These are phyloP conservation scores for Drosophila saltans DNA, from an alignment of 1,140 invertebrate genomes.

Conservation along the genomic window DNA sequence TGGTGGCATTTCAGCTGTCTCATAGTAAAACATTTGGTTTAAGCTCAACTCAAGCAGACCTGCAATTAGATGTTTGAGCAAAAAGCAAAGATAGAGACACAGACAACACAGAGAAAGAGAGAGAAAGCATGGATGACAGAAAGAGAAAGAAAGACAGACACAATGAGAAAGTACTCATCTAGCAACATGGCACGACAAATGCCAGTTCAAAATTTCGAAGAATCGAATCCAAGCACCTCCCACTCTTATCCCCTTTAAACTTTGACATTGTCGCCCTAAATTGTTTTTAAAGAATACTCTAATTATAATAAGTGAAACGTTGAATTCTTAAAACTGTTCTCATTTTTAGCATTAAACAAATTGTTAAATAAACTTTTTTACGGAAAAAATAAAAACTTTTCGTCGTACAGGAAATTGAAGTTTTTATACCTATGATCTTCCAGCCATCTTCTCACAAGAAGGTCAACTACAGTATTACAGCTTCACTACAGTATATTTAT, in stretches of 20 bases:
- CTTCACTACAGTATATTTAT: too few species aligned
- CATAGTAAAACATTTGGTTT: constrained; percentile 70
- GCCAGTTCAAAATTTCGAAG: neutral
- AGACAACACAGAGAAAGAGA: constrained; percentile 33
- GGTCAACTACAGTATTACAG: too few species aligned
- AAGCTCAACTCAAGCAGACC: constrained; percentile 74
- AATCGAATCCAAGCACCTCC: neutral
- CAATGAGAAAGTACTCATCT: constrained; percentile 2
- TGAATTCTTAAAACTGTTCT: too few species aligned
- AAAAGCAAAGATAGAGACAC: constrained; percentile 51
- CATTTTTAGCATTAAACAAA: too few species aligned
- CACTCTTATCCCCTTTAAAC: neutral
- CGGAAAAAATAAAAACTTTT: too few species aligned
- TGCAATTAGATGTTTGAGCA: constrained; percentile 66
- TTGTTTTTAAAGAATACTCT: too few species aligned
- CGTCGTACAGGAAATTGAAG: too few species aligned
- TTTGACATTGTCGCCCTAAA: too few species aligned
- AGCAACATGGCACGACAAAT: constrained; percentile 5
- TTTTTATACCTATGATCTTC: too few species aligned
- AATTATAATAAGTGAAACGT: too few species aligned
- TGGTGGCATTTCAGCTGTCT: constrained; percentile 41
- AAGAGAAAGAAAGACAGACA: constrained; percentile 21
- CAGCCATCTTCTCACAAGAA: too few species aligned
- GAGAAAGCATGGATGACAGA: constrained; percentile 40
- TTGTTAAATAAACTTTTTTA: too few species aligned